Evolutionary conservation across 2,888 invertebrate species (phyloP), one percentile per base, ranked within the genome.

Genomic region (Julus scandinavius): DNA sequence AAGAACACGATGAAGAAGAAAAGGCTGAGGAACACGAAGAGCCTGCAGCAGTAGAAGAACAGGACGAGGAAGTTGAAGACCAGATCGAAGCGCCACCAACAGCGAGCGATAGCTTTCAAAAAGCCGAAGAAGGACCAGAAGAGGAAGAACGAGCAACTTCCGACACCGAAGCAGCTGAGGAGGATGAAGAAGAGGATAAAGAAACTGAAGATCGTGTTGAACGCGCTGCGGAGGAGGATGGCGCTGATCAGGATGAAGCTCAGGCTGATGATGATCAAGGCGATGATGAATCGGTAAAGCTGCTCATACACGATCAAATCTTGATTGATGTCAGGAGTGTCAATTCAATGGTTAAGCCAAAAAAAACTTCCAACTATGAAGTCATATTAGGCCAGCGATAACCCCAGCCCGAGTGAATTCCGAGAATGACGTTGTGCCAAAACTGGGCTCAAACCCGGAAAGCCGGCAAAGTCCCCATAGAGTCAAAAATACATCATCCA

Each of bases 1-100:
- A 91, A 84, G 90, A 90, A 88, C 91, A 91, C 20, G 54, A 87
- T 54, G 87, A 87, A 20, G 83, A 45, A 41, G 88, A 88, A 20
- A 88, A 72, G 17, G 45, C 11, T 29, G 49, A 38, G 11, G 89
- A 87, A 40, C 89, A 87, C 38, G 90, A 89, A 20, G 88, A 87
- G 13, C 87, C 87, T 40, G 72, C 49, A 40, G 88, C 15, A 49
- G 86, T 85, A 6, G 87, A 88, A 49, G 86, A 88, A 15, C 84
- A 63, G 85, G 84, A 45, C 6, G 89, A 87, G 49, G 86, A 54
- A n/a, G 54, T 84, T 38, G 88, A 86, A 40, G 85, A 86, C 84
- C 17, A 49, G 29, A 83, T 85, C 40, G 87, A 49, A 9, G 87
- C 20, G 63, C 84, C 29, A 58, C 38, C 15, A 50, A 20, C 72